Evolutionary conservation across 2,113 vertebrate species (phyloP).

Genomic region (Parotia lawesii): DNA sequence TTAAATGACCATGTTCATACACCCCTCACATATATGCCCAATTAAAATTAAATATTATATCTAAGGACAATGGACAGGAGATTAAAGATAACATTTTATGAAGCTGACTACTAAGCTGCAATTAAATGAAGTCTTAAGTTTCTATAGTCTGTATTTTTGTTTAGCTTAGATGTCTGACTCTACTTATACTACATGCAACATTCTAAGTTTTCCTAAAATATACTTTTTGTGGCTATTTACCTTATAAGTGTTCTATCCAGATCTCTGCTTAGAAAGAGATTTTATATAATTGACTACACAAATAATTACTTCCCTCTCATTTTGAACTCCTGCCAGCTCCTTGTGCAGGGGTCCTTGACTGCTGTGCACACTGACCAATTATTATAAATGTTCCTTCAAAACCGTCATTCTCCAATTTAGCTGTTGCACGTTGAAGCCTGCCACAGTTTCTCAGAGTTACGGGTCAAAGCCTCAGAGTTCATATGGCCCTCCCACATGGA

Average conservation of each 20-base stretch:
- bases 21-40: background rate
- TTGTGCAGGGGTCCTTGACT: background rate
- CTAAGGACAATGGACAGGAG: background rate
- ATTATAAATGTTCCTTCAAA: background rate
- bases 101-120: background rate
- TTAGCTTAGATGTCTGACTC: background rate
- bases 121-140: background rate
- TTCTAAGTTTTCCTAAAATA: background rate
- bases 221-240: background rate
- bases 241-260: background rate
- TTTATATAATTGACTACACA: background rate
- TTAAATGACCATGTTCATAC: background rate
- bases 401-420: background rate
- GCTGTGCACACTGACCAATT: background rate
- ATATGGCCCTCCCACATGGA: background rate
- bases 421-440: background rate
- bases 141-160: background rate
- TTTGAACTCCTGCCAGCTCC: background rate
- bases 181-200: background rate
- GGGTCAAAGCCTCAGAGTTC: background rate
- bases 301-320: background rate
- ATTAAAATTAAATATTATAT: background rate
- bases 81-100: background rate
- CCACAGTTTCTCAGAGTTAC: background rate
- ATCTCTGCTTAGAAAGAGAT: background rate